Percentiles rank a stretch among this genome's conserved stretches.
Evolutionary conservation across 2,797 vertebrate species (phyloP).

Genomic region (Lepidocolaptes lacrymiger): DNA sequence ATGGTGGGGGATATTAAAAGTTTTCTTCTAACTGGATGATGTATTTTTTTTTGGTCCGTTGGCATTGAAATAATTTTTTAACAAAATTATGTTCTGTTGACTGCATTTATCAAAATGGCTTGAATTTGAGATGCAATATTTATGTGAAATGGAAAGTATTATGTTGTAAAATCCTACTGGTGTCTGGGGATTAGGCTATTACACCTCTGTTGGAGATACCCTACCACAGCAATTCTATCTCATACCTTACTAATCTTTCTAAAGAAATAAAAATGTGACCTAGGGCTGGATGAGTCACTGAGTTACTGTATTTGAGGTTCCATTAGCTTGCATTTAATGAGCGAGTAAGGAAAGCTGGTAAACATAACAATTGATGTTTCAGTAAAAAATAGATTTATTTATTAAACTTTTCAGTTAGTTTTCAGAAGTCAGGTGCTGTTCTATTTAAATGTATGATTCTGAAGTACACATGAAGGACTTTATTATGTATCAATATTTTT

Average conservation of each 20-base stretch:
- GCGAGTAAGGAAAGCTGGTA: not conserved
- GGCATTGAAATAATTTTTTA: not conserved
- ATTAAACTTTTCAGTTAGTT: not conserved
- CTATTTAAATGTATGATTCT: not conserved
- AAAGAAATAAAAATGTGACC: not conserved
- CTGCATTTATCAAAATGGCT: not conserved
- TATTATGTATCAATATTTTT: not conserved
- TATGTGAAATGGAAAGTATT: not conserved
- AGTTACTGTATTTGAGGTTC: not conserved
- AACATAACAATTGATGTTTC: not conserved
- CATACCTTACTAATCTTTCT: not conserved
- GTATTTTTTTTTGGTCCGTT: not conserved
- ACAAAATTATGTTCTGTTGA: not conserved
- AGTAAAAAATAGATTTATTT: not conserved
- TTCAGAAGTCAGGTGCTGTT: not conserved
- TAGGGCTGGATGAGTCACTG: not conserved
- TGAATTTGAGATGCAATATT: not conserved
- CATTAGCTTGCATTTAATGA: not conserved
- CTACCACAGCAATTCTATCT: not conserved
- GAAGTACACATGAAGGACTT: not conserved
- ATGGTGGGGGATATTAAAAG: accelerated
- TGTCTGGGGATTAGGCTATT: not conserved
- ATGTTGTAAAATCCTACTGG: not conserved
- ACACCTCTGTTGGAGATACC: not conserved
- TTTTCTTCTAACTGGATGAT: not conserved